These are phyloP conservation scores for Zelleria hepariella DNA, from an alignment of 2,888 invertebrate genomes.

Conservation along the genomic window DNA sequence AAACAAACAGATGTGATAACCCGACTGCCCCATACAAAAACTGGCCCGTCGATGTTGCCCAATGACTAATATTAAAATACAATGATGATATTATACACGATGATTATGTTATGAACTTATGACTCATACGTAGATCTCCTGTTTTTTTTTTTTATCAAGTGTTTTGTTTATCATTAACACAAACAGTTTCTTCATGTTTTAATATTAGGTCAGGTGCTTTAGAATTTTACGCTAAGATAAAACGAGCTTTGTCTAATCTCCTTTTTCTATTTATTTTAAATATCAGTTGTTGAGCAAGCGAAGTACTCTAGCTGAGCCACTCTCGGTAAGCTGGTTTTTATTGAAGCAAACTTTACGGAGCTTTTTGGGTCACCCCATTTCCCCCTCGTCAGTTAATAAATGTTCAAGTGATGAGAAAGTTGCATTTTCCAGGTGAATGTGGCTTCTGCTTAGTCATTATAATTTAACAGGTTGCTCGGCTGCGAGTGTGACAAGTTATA, in stretches of 20 bases:
- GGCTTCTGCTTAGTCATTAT: background rate
- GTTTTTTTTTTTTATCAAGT: background rate
- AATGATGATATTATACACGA: background rate
- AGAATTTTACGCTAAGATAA: too few relatives aligned
- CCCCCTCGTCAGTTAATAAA: slow-evolving; percentile 1
- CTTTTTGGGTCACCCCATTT: slow-evolving; percentile 11
- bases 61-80: background rate
- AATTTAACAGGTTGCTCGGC: background rate
- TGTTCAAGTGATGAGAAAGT: slow-evolving; percentile 1
- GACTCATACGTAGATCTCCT: background rate
- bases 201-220: background rate
- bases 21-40: background rate
- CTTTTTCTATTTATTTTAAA: background rate
- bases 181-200: background rate
- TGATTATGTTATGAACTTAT: background rate
- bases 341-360: background rate
- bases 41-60: background rate
- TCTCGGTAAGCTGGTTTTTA: background rate
- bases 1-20: background rate
- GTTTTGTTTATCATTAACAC: background rate
- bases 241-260: background rate
- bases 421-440: background rate
- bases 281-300: background rate
- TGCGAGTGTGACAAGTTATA: background rate
- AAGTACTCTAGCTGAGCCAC: background rate